Evolutionary conservation across 92 coral and sea anemone species (phyloP), one percentile per base, ranked within the genome.

Genomic region (Actinernus sp.): DNA sequence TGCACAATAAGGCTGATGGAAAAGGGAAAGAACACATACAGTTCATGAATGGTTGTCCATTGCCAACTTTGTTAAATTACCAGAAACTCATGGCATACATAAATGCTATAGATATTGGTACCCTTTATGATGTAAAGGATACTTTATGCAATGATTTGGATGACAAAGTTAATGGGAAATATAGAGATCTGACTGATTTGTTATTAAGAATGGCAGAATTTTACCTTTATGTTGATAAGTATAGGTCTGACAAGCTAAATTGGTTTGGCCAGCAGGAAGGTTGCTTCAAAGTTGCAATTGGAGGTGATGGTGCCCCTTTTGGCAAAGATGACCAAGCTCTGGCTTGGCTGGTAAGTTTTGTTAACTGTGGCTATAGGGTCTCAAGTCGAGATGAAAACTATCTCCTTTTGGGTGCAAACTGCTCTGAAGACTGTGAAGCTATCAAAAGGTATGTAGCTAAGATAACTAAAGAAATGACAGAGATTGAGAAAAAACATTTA

Each of bases 401-500:
- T 65, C 40, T 55, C 1, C 14, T 68, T 3, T 57, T 76, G 28
- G 84, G 78, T 3, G 80, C 85, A 23, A 88, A 82, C 58, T 83
- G 87, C 46, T 30, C 59, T 24, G 90, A 87, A 45, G 73, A 81
- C 67, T 69, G 81, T 70, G 64, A 67, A 55, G 76, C 90, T 44
- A 65, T 78, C 31, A 23, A 71, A 29, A 44, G 70, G 49, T 88
- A 70, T 49, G 65, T 77, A 26, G 22, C 41, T 7, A 37, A 68
- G 58, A 46, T 88, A 31, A 36, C 40, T 13, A 32, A 68, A 47
- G 82, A 88, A 62, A 76, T 88, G 57, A 36, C 41, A 27, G 53
- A 55, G 28, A 82, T 81, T 4, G 75, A 83, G 52, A 40, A 47
- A 63, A 31, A 77, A 41, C 16, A 41, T 24, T 76, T 43, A 31